Evolutionary conservation across 92 coral and sea anemone genomes (phyloP), one percentile per base, ranked within the genome.

Genomic region (Paramuricea clavata): DNA sequence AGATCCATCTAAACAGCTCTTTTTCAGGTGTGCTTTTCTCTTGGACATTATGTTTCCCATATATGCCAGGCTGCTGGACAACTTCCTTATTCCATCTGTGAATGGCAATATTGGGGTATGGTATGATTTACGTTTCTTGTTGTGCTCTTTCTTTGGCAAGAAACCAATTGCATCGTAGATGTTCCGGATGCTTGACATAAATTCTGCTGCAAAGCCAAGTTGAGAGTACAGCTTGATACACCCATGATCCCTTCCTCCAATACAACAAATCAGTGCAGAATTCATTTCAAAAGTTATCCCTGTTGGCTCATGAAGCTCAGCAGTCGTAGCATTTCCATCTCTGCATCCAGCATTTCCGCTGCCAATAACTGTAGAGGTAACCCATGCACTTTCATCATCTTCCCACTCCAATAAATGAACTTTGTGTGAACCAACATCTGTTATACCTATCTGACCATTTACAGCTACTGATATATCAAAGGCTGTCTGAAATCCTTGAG

Each of bases 141-240:
- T 91, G 43, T 88, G 94, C 60, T 91, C 94, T 59, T 68, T 79
- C 78, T 91, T 88, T 42, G 89, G 92, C 10, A 88, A 39, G 77
- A 88, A 91, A 0, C 94, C 94, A 72, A 77, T 81, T 1, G 88
- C 86, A 62, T 86, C 76, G 54, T 90, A 90, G 0, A 89, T 86
- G 1, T 30, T 34, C 13, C 93, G 78, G 4, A 90, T 27, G 10
- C 26, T 74, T 7, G 80, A 28, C 90, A 90, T 90, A 22, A 90
- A 90, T 0, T n/a, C 39, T 31, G 67, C 61, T 15, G 93, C 93
- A 83, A 91, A 88, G 5, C 44, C 62, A 35, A 91, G 83, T 27
- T 70, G 30, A 19, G 90, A 76, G 52, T 88, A 81, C 33, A 91
- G 80, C 47, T 88, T 88, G 78, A 91, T 74, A 50, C 87, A 91